Percentiles rank a stretch among this genome's conserved stretches.
Conservation (phyloP, 2,797 vertebrate species). For the Merluccius polli region DNA sequence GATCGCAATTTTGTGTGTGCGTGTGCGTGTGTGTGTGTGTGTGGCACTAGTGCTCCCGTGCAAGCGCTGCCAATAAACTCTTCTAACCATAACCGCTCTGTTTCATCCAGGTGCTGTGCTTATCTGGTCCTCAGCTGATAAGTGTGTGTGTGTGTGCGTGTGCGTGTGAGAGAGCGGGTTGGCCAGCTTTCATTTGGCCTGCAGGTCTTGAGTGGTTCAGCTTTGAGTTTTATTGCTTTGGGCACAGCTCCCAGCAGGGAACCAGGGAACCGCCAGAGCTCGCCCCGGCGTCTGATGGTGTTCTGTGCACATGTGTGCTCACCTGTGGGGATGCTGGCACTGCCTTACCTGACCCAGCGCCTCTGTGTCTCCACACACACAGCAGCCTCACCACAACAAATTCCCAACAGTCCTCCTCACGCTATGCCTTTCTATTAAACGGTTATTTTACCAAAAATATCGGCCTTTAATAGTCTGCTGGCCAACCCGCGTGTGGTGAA, state of each 20-base stretch:
- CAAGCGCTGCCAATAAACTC: conserved; percentile 38
- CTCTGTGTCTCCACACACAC: background rate
- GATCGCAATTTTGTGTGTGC: background rate
- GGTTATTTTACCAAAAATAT: no score
- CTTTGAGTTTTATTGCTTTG: conserved; percentile 46
- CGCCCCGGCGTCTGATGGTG: background rate
- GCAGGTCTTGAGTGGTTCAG: conserved; percentile 39
- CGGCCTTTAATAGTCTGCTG: background rate
- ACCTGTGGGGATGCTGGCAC: background rate
- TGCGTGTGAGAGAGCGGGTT: background rate
- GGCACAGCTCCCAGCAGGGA: conserved; percentile 46
- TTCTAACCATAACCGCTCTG: conserved; percentile 33
- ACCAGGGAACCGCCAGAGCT: conserved; percentile 5
- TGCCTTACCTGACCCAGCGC: conserved; percentile 10
- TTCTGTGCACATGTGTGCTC: background rate
- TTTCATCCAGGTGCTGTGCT: conserved; percentile 48
- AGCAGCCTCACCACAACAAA: no score
- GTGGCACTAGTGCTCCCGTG: conserved; percentile 13
- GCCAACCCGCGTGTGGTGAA: background rate
- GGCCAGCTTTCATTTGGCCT: conserved; percentile 36
- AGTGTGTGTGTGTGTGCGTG: conserved; percentile 5
- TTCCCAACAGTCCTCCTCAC: no score
- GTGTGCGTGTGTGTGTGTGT: conserved; percentile 19
- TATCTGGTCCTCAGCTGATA: conserved; percentile 52
- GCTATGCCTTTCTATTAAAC: no score